A percentile compares a stretch with the other conserved stretches of the same genome.
Evolutionary conservation across 2,888 invertebrate genomes (phyloP).

Genomic region (Camponotus fellah): DNA sequence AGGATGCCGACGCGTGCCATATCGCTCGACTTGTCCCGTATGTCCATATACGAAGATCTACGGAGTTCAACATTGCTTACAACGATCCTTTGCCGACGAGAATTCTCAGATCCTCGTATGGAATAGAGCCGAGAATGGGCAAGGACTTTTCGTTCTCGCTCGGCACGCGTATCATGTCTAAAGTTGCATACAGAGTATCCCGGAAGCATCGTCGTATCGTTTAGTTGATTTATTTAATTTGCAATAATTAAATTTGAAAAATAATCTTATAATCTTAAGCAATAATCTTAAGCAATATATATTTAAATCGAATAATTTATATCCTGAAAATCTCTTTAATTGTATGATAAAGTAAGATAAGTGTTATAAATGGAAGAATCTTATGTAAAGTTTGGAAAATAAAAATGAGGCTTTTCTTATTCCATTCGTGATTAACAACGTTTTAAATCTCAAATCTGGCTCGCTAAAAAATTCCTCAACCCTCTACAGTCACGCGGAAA

Average conservation of each 20-base stretch:
- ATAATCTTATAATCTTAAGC: too few species aligned
- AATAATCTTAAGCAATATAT: not conserved
- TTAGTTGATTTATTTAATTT: not conserved
- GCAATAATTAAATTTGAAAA: too few species aligned
- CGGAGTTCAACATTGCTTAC: slow-evolving; percentile 60
- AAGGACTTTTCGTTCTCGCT: slow-evolving; percentile 12
- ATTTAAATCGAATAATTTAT: not conserved
- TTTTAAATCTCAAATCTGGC: not conserved
- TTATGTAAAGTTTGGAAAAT: not conserved
- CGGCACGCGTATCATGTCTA: slow-evolving; percentile 36
- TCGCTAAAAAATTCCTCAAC: not conserved
- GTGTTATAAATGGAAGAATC: not conserved
- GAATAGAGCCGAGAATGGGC: not conserved
- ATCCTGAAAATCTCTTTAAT: not conserved
- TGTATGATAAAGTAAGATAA: not conserved
- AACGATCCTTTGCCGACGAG: slow-evolving; percentile 52
- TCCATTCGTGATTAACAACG: not conserved
- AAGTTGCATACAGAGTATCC: slow-evolving; percentile 3
- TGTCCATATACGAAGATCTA: slow-evolving; percentile 74
- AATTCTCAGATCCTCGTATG: slow-evolving; percentile 32
- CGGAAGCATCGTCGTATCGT: not conserved
- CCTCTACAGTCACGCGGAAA: not conserved
- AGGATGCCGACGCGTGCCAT: slow-evolving; percentile 81
- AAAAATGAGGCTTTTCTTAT: not conserved
- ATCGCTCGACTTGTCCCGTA: slow-evolving; percentile 76